phyloP scores from a whole-genome alignment of 2,888 invertebrate species.

The Aphodius sticticus region DNA sequence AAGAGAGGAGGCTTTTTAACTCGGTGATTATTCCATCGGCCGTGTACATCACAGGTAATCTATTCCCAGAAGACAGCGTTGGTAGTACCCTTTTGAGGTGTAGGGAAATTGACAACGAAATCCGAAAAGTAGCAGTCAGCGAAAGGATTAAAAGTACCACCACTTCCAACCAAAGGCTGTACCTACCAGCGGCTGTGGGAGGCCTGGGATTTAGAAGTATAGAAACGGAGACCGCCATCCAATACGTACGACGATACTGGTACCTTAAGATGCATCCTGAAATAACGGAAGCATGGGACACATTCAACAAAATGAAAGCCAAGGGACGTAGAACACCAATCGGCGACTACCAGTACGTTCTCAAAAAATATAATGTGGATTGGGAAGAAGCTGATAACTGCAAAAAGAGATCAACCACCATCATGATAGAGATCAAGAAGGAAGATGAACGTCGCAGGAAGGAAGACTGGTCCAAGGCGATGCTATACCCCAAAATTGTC shows the following conservation, averaged over 20 bases:
- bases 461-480: constrained; percentile 36
- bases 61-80: constrained; percentile 8
- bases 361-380: neutral
- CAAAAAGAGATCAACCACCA: neutral
- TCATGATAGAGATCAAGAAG: neutral
- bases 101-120: constrained; percentile 8
- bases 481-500: constrained; percentile 39
- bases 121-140: constrained; percentile 8
- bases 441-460: constrained; percentile 6
- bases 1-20: constrained; percentile 8
- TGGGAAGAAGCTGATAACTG: neutral
- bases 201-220: constrained; percentile 23
- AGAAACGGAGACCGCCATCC: constrained; percentile 15
- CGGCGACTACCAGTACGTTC: neutral
- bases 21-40: constrained; percentile 11
- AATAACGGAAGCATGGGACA: neutral
- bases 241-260: constrained; percentile 9
- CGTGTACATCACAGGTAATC: constrained; percentile 7
- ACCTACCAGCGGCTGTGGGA: constrained; percentile 23
- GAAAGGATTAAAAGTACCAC: constrained; percentile 23
- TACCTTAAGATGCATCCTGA: constrained; percentile 13
- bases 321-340: constrained; percentile 11
- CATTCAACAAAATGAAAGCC: neutral
- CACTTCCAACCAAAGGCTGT: constrained; percentile 24
- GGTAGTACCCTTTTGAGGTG: constrained; percentile 7